Percentiles rank a stretch among this genome's conserved stretches.
These are phyloP conservation scores for Neomonachus schauinslandi DNA, from an alignment of 2,113 vertebrate species.

Conservation along the genomic window DNA sequence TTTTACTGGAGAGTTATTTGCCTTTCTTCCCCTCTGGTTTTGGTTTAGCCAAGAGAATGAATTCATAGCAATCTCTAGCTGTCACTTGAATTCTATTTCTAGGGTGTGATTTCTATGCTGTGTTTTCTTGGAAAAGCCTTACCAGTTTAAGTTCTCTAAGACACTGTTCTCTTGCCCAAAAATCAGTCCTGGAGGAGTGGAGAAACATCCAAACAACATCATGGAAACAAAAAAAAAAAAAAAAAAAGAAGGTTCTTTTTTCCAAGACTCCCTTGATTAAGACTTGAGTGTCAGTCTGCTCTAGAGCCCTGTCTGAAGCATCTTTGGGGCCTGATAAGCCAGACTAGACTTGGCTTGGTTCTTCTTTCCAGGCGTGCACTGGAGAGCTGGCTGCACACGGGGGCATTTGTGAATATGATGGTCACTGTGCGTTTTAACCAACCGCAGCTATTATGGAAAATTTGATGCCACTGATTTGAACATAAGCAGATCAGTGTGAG, in stretches of 20 bases:
- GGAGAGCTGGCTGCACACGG: not conserved
- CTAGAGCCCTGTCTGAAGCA: not conserved
- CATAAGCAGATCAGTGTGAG: slow-evolving; percentile 27
- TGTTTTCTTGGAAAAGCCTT: slow-evolving; percentile 36
- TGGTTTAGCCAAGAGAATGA: slow-evolving; percentile 39
- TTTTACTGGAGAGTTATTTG: slow-evolving; percentile 46
- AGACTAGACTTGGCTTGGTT: not conserved
- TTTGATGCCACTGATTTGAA: slow-evolving; percentile 53
- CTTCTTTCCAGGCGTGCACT: not conserved
- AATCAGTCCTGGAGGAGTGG: not conserved
- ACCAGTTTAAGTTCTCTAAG: slow-evolving; percentile 39
- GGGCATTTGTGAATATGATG: not conserved
- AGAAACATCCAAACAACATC: slow-evolving; percentile 36
- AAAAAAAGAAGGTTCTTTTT: not conserved
- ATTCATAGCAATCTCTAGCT: slow-evolving; percentile 37
- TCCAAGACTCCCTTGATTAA: not conserved
- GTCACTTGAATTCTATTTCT: slow-evolving; percentile 57
- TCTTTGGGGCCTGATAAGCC: not conserved
- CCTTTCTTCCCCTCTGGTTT: not conserved
- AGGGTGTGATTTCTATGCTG: slow-evolving; percentile 45
- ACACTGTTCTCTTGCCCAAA: not conserved
- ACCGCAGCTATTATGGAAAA: slow-evolving; percentile 56
- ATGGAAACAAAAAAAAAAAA: not conserved
- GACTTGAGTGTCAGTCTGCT: not conserved
- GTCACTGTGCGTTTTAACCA: not conserved